phyloP scores from a whole-genome alignment of 2,113 vertebrate genomes.

The Oncorhynchus mykiss region DNA sequence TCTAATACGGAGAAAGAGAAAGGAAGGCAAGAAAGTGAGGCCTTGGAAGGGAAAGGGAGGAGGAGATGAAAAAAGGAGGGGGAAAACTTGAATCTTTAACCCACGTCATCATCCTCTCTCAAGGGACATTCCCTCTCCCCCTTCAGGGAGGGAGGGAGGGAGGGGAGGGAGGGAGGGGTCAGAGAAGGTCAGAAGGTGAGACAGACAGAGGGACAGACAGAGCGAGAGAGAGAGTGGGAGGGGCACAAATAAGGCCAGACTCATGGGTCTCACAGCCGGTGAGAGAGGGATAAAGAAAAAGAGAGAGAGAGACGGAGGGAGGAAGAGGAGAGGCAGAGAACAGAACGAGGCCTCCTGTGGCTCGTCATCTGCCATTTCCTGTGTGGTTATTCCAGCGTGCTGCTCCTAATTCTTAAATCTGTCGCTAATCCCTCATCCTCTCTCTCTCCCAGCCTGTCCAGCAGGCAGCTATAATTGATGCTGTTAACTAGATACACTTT shows the following conservation, averaged over 20 bases:
- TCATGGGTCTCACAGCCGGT: not conserved
- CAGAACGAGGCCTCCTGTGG: constrained; percentile 39
- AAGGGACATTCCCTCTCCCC: not conserved
- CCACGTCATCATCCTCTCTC: constrained; percentile 12
- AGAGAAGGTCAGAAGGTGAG: constrained; percentile 4
- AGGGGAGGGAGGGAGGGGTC: not conserved
- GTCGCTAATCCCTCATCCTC: constrained; percentile 63
- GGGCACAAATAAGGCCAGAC: not conserved
- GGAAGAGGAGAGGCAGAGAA: not conserved
- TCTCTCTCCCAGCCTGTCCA: constrained; percentile 34
- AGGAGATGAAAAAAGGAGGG: constrained; percentile 11
- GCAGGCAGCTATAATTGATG: constrained; percentile 7
- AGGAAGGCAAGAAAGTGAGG: constrained; percentile 36
- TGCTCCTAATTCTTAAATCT: constrained; percentile 73
- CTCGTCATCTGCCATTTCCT: constrained; percentile 54
- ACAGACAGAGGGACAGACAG: not conserved
- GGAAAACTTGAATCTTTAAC: not conserved
- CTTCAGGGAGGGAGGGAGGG: not conserved
- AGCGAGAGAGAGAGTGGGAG: not conserved
- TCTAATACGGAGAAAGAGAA: constrained; percentile 33
- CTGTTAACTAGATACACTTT: constrained; percentile 12
- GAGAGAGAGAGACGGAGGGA: not conserved
- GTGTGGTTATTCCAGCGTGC: constrained; percentile 49
- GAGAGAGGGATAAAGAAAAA: not conserved
- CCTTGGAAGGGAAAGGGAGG: constrained; percentile 32